Evolutionary conservation across 2,888 invertebrate genomes (phyloP).

Genomic region (Chironomus tentans): DNA sequence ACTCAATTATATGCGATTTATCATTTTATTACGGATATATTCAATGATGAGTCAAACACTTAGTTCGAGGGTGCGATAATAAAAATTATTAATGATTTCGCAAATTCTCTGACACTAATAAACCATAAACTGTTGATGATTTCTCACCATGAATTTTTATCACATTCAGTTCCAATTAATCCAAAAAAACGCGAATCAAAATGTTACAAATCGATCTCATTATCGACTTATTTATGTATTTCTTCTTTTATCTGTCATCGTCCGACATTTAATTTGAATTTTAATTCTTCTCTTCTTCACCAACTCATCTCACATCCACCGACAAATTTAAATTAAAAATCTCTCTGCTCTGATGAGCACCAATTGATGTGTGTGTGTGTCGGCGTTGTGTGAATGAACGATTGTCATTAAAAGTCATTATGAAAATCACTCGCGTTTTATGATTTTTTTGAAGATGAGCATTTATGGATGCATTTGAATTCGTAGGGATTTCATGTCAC

Average conservation of each 20-base stretch:
- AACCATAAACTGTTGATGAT: background rate
- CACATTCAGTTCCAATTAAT: background rate
- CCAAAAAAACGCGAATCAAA: background rate
- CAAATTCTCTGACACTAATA: constrained; percentile 4
- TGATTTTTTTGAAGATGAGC: background rate
- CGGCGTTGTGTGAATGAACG: background rate
- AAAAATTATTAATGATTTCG: constrained; percentile 21
- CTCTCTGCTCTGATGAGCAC: background rate
- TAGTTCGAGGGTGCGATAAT: background rate
- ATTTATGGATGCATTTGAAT: no score
- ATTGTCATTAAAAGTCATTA: constrained; percentile 15
- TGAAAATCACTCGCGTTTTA: constrained; percentile 25
- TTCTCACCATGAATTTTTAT: background rate
- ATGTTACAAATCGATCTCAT: constrained; percentile 4
- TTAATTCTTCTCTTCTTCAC: background rate
- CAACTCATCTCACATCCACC: background rate
- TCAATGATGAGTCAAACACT: background rate
- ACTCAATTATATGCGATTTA: constrained; percentile 24
- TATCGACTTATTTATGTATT: constrained; percentile 8
- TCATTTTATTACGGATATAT: constrained; percentile 15
- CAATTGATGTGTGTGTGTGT: background rate
- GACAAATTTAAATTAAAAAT: background rate
- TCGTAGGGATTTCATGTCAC: no score
- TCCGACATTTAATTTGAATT: background rate
- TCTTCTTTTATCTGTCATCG: constrained; percentile 12